These are phyloP conservation scores for Sterrhoptilus dennistouni DNA, from an alignment of 2,113 vertebrate species.

Conservation along the genomic window DNA sequence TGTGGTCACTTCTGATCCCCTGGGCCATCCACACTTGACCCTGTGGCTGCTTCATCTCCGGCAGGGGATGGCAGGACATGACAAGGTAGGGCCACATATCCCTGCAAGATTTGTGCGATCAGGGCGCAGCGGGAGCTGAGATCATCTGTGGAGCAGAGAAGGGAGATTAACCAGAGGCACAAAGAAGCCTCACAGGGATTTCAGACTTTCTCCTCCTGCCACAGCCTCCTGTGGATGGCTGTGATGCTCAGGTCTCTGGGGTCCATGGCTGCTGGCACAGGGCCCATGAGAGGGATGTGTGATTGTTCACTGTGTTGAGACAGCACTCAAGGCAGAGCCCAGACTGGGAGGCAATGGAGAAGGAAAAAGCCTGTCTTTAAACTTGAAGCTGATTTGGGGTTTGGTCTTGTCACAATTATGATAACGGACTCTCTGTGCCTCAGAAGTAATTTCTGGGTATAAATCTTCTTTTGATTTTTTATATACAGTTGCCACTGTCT, in stretches of 20 bases:
- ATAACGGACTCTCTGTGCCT: not conserved
- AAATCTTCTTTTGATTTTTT: not conserved
- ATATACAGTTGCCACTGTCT: not conserved
- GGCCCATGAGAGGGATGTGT: not conserved
- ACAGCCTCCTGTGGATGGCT: accelerated
- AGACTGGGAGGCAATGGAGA: not conserved
- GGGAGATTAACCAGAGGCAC: not conserved
- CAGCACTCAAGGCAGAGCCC: not conserved
- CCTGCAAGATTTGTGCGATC: not conserved
- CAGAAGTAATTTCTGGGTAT: not conserved
- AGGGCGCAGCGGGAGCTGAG: not conserved
- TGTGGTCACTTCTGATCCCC: not conserved
- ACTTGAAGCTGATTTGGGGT: not conserved
- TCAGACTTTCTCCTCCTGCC: constrained; percentile 5
- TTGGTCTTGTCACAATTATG: not conserved
- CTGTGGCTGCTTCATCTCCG: not conserved
- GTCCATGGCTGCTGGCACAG: not conserved
- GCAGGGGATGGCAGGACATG: not conserved
- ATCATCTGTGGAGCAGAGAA: not conserved
- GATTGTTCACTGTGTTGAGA: not conserved
- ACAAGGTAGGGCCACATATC: not conserved
- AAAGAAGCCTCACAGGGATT: not conserved
- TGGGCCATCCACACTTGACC: not conserved
- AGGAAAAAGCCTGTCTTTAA: not conserved
- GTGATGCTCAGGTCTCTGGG: not conserved